Percentiles rank a stretch among this genome's conserved stretches.
Conservation (phyloP, 2,113 vertebrate species). For the Aplodontia rufa region DNA sequence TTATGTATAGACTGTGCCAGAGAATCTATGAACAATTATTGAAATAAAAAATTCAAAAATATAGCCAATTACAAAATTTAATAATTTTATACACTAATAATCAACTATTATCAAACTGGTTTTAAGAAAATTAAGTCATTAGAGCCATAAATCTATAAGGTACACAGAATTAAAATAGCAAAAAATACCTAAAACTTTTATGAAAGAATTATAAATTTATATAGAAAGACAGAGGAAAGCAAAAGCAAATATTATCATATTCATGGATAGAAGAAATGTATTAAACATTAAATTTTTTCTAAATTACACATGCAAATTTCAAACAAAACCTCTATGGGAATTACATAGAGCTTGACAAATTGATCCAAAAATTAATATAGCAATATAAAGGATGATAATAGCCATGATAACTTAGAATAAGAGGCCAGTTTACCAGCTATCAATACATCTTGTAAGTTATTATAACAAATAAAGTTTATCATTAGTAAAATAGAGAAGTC, state of each 20-base stretch:
- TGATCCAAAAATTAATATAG: not conserved
- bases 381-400: not conserved
- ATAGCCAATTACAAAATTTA: not conserved
- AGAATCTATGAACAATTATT: conserved; percentile 15
- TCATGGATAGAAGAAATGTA: not conserved
- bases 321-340: not conserved
- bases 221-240: not conserved
- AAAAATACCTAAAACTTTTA: not conserved
- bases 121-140: conserved; percentile 25
- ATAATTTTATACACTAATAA: not conserved
- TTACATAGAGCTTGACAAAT: not conserved
- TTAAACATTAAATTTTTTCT: conserved; percentile 30
- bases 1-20: not conserved
- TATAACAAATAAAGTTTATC: not conserved
- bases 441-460: not conserved
- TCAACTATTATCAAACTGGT: not conserved
- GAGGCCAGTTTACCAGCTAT: not conserved
- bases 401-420: not conserved
- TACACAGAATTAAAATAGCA: conserved; percentile 22
- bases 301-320: not conserved
- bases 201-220: not conserved
- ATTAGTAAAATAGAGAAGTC: not conserved
- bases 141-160: not conserved
- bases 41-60: conserved; percentile 26
- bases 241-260: not conserved